Evolutionary conservation across 2,888 invertebrate genomes (phyloP).

Genomic region (Caenorhabditis sp.): DNA sequence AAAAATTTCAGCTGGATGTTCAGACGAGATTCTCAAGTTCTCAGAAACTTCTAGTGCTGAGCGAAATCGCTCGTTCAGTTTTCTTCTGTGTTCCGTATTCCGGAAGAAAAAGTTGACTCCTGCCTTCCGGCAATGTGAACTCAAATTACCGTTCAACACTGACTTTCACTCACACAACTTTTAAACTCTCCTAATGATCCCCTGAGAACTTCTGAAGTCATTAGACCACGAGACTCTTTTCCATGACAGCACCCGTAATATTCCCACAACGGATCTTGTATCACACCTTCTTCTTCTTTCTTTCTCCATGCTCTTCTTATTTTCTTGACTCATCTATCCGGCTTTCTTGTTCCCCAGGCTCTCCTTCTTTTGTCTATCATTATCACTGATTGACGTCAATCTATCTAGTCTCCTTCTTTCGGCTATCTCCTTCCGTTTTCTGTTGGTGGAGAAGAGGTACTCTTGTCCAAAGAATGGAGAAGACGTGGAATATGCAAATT

Average conservation of each 20-base stretch:
- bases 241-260: neutral
- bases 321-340: neutral
- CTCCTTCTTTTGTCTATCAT: slow-evolving; percentile 11
- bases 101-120: no score
- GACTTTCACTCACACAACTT: no score
- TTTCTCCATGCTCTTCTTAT: slow-evolving; percentile 10
- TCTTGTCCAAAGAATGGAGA: slow-evolving; percentile 8
- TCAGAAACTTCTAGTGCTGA: no score
- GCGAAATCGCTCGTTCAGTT: no score
- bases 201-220: neutral
- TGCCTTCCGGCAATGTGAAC: no score
- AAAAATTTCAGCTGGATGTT: no score
- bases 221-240: neutral
- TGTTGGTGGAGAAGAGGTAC: neutral
- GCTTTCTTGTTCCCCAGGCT: neutral
- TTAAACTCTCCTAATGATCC: no score
- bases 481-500: slow-evolving; percentile 30
- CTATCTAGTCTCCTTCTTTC: slow-evolving; percentile 2
- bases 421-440: neutral
- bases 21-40: no score
- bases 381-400: slow-evolving; percentile 33
- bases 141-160: no score
- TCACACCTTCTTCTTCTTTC: slow-evolving; percentile 28
- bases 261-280: slow-evolving; percentile 26
- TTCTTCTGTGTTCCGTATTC: no score